Conservation (phyloP, 2,888 invertebrate species). For the Troilus luridus region DNA sequence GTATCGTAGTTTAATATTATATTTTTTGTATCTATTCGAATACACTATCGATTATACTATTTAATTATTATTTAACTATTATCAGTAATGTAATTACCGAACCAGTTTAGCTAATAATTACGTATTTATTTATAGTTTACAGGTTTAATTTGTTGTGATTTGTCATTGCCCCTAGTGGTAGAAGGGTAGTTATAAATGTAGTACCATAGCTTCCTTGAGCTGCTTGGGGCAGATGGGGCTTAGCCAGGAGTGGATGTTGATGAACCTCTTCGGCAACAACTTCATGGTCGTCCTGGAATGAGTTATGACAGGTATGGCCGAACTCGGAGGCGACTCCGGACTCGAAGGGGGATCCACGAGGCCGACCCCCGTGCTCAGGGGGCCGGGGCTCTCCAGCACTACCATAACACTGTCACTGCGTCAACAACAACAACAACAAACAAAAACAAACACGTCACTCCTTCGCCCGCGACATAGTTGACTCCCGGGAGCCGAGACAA, state of each 20-base stretch:
- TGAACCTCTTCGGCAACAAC: slow-evolving; percentile 91
- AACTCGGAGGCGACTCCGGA: slow-evolving; percentile 67
- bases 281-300: slow-evolving; percentile 77
- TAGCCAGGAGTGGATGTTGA: slow-evolving; percentile 92
- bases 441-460: slow-evolving; percentile 50
- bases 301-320: slow-evolving; percentile 67
- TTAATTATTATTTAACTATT: too few relatives aligned
- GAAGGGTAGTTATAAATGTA: neutral
- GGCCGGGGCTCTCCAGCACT: slow-evolving; percentile 75
- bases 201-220: slow-evolving; percentile 72
- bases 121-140: too few relatives aligned
- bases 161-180: neutral
- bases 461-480: slow-evolving; percentile 17
- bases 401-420: slow-evolving; percentile 71
- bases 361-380: slow-evolving; percentile 73
- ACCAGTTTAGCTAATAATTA: too few relatives aligned
- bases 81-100: too few relatives aligned
- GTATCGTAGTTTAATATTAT: too few relatives aligned
- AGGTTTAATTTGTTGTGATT: neutral
- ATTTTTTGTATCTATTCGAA: too few relatives aligned
- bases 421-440: slow-evolving; percentile 34
- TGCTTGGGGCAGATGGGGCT: slow-evolving; percentile 75
- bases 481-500: slow-evolving; percentile 36
- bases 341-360: slow-evolving; percentile 77
- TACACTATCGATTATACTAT: too few relatives aligned